Conservation (phyloP, 2,888 invertebrate genomes). For the Eucera pruinosa region DNA sequence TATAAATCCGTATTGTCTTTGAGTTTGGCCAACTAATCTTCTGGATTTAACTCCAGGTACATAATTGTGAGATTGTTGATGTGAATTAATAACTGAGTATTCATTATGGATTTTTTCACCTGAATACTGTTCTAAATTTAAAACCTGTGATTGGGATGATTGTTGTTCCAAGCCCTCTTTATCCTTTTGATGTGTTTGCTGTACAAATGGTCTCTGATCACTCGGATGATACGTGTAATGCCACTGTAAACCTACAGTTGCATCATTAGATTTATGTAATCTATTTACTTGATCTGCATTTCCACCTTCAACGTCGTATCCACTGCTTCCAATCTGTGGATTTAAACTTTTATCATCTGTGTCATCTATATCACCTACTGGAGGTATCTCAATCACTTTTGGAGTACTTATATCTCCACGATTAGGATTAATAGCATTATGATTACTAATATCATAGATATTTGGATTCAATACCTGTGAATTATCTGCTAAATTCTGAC, state of each 20-base stretch:
- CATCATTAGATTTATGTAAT: constrained; percentile 60
- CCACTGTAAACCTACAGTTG: constrained; percentile 66
- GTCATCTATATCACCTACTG: constrained; percentile 30
- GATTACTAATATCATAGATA: background rate
- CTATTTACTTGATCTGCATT: constrained; percentile 47
- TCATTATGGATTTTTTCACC: constrained; percentile 20
- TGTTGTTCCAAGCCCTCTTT: constrained; percentile 42
- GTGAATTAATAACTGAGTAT: constrained; percentile 3
- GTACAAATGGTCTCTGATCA: constrained; percentile 56
- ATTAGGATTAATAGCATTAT: background rate
- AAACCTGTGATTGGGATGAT: constrained; percentile 13
- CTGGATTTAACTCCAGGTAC: constrained; percentile 15
- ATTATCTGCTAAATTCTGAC: background rate
- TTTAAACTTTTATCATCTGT: background rate
- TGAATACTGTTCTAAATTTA: constrained; percentile 8
- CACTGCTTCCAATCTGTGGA: constrained; percentile 16
- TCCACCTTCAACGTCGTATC: constrained; percentile 36
- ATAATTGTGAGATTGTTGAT: constrained; percentile 25
- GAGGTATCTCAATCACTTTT: constrained; percentile 31
- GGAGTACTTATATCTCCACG: background rate
- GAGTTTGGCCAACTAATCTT: background rate
- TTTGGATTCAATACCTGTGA: background rate
- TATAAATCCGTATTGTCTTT: constrained; percentile 4
- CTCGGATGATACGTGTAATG: constrained; percentile 71
- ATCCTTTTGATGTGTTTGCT: constrained; percentile 33